Base-by-base conservation (phyloP, 2,797 vertebrate genomes). In the Dallia pectoralis region DNA sequence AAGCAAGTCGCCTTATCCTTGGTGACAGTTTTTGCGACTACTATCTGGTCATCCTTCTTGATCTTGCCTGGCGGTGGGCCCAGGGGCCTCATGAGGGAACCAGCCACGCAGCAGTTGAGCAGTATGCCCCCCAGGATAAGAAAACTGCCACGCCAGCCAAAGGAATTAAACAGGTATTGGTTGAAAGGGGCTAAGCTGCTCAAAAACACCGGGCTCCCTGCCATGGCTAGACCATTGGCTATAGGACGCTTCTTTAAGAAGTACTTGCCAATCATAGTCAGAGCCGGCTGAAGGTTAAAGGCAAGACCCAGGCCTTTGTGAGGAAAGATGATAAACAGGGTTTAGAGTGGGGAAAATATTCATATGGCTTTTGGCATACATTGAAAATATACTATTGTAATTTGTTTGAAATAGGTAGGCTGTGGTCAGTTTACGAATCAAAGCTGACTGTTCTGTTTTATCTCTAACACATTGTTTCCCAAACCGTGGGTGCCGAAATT, bases 181-280 rank as follows among this genome's bases (percentile, higher is more conserved):
- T 98, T 99, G 72, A 99, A 95, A 70, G 97, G 97, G 30, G 97
- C 97, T 74, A 99, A 71, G 4, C 96, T 95, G 87, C 97, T 97
- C 84, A 99, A 92, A 88, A 99, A 98, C 69, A 99, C 97, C 0
- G 97, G 97, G 84, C 97, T 99, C 75, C 97, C 97, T 7, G 97
- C 95, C 97, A 99, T 99, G 4, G 97, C 95, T 22, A 98, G 78
- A 16, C 97, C 97, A 48, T 96, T 99, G 18, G 97, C 97, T 56
- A 98, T 92, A 15, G 97, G 97, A 9, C 97, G 94, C 78, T 96
- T 98, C 90, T 93, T 95, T 40, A 73, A 95, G 87, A 99, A 99
- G 85, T 99, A 99, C 89, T 87, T 97, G 69, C 97, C 97, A 25
- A 99, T 95, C 93, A 99, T 99, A 0, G 97, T 98, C 80, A 99